A percentile compares a stretch with the other conserved stretches of the same genome.
phyloP scores from a whole-genome alignment of 2,113 vertebrate genomes.

The Lepus americanus region DNA sequence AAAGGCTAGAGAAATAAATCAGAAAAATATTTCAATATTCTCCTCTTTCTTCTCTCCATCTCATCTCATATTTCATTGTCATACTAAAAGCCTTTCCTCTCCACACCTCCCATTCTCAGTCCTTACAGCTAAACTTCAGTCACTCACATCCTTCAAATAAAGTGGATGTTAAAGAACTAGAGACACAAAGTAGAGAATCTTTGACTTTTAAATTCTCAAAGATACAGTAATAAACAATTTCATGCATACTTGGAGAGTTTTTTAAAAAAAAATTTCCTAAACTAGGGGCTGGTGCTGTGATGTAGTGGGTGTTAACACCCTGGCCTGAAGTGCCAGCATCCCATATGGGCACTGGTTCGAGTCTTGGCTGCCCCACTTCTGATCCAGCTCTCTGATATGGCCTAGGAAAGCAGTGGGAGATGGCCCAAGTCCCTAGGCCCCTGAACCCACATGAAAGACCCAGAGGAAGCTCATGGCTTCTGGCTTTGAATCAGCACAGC shows the following conservation, averaged over 20 bases:
- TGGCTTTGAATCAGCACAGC: too few species aligned
- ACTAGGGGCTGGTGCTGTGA: not conserved
- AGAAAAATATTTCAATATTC: not conserved
- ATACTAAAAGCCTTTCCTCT: not conserved
- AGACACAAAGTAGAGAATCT: not conserved
- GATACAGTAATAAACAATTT: not conserved
- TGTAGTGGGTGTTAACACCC: too few species aligned
- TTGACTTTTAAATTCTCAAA: not conserved
- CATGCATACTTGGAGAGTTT: not conserved
- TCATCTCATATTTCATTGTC: not conserved
- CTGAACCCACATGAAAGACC: too few species aligned
- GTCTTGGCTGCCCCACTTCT: too few species aligned
- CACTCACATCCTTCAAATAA: not conserved
- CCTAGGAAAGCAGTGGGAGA: too few species aligned
- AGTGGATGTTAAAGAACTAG: not conserved
- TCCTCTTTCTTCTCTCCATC: not conserved
- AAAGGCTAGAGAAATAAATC: slow-evolving; percentile 17
- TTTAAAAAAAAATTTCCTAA: not conserved
- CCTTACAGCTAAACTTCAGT: not conserved
- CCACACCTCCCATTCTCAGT: not conserved
- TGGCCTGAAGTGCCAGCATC: too few species aligned
- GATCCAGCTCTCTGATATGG: too few species aligned
- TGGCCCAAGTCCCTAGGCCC: too few species aligned
- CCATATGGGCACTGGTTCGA: too few species aligned
- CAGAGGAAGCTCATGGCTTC: too few species aligned